A percentile compares a stretch with the other conserved stretches of the same genome.
These are phyloP conservation scores for Heliornis fulica DNA, from an alignment of 2,113 vertebrate genomes.

Conservation along the genomic window DNA sequence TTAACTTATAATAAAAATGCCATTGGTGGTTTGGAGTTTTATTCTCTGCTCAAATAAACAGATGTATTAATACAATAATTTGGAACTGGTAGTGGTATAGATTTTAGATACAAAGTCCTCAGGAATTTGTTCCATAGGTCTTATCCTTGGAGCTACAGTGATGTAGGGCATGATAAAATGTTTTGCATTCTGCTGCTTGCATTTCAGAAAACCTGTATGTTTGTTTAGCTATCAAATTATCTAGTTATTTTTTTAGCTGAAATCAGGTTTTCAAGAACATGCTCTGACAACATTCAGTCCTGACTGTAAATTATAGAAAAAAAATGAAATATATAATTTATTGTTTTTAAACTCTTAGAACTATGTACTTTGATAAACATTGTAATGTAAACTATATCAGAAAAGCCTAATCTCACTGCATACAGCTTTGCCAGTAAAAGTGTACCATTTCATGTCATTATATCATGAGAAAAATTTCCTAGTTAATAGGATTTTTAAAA, in stretches of 20 bases:
- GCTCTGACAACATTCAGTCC: neutral
- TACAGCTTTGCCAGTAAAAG: neutral
- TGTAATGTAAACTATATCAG: neutral
- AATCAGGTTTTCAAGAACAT: neutral
- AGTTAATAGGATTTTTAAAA: neutral
- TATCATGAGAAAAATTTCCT: neutral
- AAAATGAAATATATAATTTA: neutral
- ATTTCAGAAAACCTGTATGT: neutral
- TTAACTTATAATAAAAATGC: neutral
- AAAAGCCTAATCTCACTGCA: neutral
- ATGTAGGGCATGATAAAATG: neutral
- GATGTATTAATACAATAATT: neutral
- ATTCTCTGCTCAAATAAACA: neutral
- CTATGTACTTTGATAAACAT: neutral
- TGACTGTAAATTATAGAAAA: neutral
- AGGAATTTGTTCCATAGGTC: neutral
- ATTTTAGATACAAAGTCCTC: neutral
- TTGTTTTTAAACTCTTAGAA: neutral
- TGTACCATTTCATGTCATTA: neutral
- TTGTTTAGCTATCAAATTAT: neutral
- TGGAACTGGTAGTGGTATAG: neutral
- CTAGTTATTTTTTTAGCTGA: neutral
- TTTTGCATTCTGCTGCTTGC: neutral
- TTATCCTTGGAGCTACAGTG: neutral
- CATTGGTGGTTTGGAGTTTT: neutral